Evolutionary conservation across 2,797 vertebrate genomes (phyloP).

Genomic region (Ataeniobius toweri): DNA sequence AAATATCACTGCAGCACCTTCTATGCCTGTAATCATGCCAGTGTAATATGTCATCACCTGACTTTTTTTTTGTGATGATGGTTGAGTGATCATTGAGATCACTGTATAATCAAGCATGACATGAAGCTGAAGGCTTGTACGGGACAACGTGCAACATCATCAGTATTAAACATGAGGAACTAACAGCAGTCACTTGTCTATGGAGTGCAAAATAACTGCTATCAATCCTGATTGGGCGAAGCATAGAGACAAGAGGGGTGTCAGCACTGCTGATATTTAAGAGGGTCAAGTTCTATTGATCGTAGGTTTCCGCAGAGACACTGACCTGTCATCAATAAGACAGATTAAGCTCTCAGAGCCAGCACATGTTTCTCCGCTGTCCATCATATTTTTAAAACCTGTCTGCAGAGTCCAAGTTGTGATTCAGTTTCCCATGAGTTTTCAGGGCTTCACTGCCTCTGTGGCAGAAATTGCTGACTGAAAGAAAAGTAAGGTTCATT

Average conservation of each 20-base stretch:
- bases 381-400: constrained; percentile 62
- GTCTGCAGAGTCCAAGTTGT: constrained; percentile 39
- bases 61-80: constrained; percentile 13
- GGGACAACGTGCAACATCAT: constrained; percentile 49
- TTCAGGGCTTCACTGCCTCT: constrained; percentile 23
- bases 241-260: constrained; percentile 54
- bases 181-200: constrained; percentile 56
- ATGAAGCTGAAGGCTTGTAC: constrained; percentile 40
- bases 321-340: constrained; percentile 73
- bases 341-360: constrained; percentile 68
- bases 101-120: constrained; percentile 19
- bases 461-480: constrained; percentile 27
- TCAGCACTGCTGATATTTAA: constrained; percentile 70
- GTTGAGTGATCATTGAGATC: constrained; percentile 28
- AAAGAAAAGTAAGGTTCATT: constrained; percentile 10
- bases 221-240: constrained; percentile 69
- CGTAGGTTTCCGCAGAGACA: constrained; percentile 57
- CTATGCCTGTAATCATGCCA: background rate
- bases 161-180: constrained; percentile 61
- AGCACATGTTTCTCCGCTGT: constrained; percentile 56
- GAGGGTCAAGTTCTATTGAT: constrained; percentile 76
- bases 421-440: constrained; percentile 55
- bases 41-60: background rate
- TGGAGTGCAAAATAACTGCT: constrained; percentile 45
- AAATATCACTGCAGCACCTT: background rate